These are phyloP conservation scores for Eleginops maclovinus DNA, from an alignment of 2,113 vertebrate genomes.

Conservation along the genomic window DNA sequence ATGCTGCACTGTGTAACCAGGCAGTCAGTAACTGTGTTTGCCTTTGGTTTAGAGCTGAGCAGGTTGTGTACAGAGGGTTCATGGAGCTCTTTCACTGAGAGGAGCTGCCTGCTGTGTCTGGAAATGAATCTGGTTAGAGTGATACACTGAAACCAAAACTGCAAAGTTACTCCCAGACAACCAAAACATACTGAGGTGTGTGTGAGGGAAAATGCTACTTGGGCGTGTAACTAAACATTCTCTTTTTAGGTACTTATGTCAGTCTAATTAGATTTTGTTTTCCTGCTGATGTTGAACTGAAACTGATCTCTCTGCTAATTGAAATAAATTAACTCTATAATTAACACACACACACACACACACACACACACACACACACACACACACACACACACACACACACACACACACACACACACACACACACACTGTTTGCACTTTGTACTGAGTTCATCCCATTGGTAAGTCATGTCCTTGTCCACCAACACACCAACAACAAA, in stretches of 20 bases:
- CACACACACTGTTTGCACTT: too few relatives aligned
- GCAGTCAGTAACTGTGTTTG: too few relatives aligned
- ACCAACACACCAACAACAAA: neutral
- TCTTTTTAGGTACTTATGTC: neutral
- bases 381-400: too few relatives aligned
- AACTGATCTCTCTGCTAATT: neutral
- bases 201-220: neutral
- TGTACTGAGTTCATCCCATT: neutral
- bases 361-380: too few relatives aligned
- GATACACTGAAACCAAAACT: neutral
- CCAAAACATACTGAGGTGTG: slow-evolving; percentile 7
- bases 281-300: neutral
- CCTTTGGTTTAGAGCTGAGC: neutral
- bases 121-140: neutral
- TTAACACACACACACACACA: too few relatives aligned
- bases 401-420: too few relatives aligned
- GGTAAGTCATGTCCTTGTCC: slow-evolving; percentile 8
- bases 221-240: neutral
- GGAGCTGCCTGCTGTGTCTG: neutral
- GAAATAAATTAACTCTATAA: neutral
- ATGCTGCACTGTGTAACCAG: neutral
- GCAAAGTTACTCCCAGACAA: neutral
- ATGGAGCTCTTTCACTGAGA: neutral
- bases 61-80: neutral
- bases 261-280: neutral